Evolutionary conservation across 2,797 vertebrate genomes (phyloP), one percentile per base, ranked within the genome.

Genomic region (Molossus molossus): DNA sequence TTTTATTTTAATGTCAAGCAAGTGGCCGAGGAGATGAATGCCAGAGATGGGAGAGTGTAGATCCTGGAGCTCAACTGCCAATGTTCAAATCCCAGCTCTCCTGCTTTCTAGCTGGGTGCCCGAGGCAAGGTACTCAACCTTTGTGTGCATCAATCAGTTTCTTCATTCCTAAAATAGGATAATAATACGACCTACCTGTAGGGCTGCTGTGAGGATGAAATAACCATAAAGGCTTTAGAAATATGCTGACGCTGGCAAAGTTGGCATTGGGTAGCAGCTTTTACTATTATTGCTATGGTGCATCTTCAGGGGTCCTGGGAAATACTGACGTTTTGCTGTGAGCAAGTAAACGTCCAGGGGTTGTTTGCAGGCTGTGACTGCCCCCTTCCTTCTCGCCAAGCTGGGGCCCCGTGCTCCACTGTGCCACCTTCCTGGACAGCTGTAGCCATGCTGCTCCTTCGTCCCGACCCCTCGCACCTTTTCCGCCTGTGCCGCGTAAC

Each of bases 371-470:
- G 14, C 86, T 80, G 29, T 37, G 73, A 55, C n/a, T 40, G 76
- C 62, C 57, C 37, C 3, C 13, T 57, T 86, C n/a, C 40, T 65
- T 23, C 57, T 94, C 15, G 27, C n/a, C 33, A 55, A 13, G 5
- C 27, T 13, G 7, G 20, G n/a, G 57, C 84, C 57, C 18, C 37
- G 13, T 65, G 55, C 55, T 53, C 84, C 10, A 0, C 3, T 45
- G 6, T 17, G 29, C 27, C 0, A 0, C 25, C 55, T 4, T 95
- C 25, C 82, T 33, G 23, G 14, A 18, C 14, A 15, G 1, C 27
- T 1, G 0, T 5, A 23, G 37, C 11, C 2, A 0, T 10, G 9
- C 7, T 2, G 1, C 53, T 29, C 11, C 17, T 48, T 6, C 9
- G 2, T 33, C 45, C 58, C 85, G 29, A 40, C 25, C 45, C 50